Conservation (phyloP, 2,797 vertebrate genomes). For the Agapornis canus region DNA sequence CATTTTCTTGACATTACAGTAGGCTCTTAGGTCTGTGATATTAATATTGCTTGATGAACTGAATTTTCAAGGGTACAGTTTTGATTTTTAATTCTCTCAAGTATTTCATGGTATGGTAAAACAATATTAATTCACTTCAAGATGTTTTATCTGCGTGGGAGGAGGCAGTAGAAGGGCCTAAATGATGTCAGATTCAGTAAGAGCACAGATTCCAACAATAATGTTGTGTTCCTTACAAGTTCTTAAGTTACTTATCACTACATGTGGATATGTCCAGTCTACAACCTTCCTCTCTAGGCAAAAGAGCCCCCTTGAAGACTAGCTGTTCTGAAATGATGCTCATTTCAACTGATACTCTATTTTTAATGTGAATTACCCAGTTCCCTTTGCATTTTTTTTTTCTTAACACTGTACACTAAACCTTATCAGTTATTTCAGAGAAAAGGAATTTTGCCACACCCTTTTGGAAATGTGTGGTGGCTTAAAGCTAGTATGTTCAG, state of each 20-base stretch:
- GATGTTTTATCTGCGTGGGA: background rate
- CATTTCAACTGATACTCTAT: background rate
- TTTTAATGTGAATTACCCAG: constrained; percentile 29
- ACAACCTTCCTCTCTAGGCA: background rate
- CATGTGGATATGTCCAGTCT: background rate
- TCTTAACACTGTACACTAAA: constrained; percentile 23
- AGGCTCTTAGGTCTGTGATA: background rate
- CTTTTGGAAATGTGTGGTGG: background rate
- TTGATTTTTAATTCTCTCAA: background rate
- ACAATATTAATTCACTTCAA: background rate
- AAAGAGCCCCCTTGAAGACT: background rate
- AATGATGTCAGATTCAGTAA: background rate
- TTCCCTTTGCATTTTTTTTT: constrained; percentile 40
- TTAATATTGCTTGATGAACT: background rate
- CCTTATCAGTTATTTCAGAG: constrained; percentile 44
- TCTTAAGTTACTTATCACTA: background rate
- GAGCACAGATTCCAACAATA: background rate
- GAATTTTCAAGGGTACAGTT: background rate
- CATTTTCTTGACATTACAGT: background rate
- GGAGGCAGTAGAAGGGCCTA: background rate
- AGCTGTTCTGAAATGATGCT: constrained; percentile 11
- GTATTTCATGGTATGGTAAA: background rate
- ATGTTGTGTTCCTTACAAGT: background rate
- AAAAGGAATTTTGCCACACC: constrained; percentile 60
- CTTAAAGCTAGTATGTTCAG: background rate